A percentile compares a stretch with the other conserved stretches of the same genome.
phyloP scores from a whole-genome alignment of 2,888 invertebrate species.

The Leptopterna dolabrata region DNA sequence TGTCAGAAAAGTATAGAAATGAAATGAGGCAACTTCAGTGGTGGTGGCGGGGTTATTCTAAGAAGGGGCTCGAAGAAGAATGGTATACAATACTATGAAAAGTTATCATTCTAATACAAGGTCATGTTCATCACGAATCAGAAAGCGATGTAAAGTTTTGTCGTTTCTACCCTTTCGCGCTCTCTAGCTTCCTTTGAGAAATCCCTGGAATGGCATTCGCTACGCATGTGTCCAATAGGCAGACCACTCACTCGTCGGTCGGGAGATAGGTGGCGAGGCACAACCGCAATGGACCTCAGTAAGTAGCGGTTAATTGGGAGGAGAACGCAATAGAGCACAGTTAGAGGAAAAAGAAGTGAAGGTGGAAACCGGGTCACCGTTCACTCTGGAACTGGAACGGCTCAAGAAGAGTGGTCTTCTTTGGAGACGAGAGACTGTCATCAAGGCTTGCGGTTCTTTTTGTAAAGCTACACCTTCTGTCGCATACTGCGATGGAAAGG shows the following conservation, averaged over 20 bases:
- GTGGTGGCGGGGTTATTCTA: no score
- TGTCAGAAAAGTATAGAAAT: no score
- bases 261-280: neutral
- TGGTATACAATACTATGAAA: no score
- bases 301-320: conserved; percentile 37
- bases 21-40: no score
- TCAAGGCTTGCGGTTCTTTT: conserved; percentile 26
- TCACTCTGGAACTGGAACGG: conserved; percentile 37
- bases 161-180: neutral
- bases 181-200: neutral
- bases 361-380: conserved; percentile 26
- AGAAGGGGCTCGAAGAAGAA: no score
- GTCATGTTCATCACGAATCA: neutral
- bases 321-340: conserved; percentile 18
- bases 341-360: conserved; percentile 11
- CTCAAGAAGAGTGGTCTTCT: conserved; percentile 23
- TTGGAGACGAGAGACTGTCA: conserved; percentile 14
- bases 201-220: neutral
- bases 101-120: neutral
- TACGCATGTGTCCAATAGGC: neutral
- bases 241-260: neutral
- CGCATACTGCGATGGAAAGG: neutral
- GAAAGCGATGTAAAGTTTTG: neutral
- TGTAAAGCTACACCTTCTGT: neutral
- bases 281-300: neutral